Base-by-base conservation (phyloP, 2,113 vertebrate species). In the Rhinoderma darwinii region DNA sequence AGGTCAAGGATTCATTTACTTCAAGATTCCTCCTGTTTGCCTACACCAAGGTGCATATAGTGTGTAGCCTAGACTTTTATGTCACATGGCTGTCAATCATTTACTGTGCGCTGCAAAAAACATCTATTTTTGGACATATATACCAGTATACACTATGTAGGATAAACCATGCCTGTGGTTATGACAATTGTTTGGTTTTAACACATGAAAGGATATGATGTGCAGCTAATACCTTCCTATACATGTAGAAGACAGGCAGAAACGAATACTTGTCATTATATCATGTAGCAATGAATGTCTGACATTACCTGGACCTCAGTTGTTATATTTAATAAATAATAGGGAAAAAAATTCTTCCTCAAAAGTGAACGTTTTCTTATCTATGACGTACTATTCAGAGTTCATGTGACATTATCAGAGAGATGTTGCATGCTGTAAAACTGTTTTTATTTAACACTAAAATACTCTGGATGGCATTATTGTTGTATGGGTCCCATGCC, bases 1-100 rank as follows among this genome's bases (percentile, higher is more conserved):
- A 73, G 66, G 82, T 54, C 82, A 73, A 54, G 68, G 37, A 59
- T 74, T 84, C 44, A 35, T 73, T 54, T 83, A 39, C 50, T 74
- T 35, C 54, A 22, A 35, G 32, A 56, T 11, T 74, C 20, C 25
- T 83, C 8, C 39, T 47, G 61, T 44, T 68, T 59, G 54, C 25
- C 35, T 56, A 25, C 54, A 41, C 78, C 54, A 41, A 61, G 54
- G 54, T 83, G 61, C 41, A 32, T 68, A 83, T 50, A 43, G 8
- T 43, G 32, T 43, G 11, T 41, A 18, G 39, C 15, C 20, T 79
- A 51, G n/a, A 47, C n/a, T 50, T 47, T 76, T 30, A 76, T 51
- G 30, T 50, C 41, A 56, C 54, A n/a, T 63, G 78, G 17, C 11
- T 61, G 78, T 32, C 75, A 18, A 17, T 80, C 77, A 80, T 51